Conservation (phyloP, 64 coral and sea anemone species). For the Hydrozoanthus tunicans region DNA sequence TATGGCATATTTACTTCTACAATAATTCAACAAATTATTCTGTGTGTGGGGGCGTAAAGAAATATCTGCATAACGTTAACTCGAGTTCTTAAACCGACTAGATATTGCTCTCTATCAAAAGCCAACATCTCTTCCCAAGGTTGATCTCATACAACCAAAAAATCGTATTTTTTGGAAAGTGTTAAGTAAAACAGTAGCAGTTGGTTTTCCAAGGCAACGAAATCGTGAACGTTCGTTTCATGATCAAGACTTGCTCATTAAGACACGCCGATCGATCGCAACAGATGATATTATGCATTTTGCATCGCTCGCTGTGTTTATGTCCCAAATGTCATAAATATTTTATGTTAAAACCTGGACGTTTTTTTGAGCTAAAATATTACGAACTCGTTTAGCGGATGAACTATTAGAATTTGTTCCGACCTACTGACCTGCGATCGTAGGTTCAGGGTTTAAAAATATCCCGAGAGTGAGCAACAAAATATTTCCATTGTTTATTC, state of each 20-base stretch:
- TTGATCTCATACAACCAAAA: not conserved
- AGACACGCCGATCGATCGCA: slow-evolving; percentile 35
- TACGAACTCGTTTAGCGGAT: slow-evolving; percentile 12
- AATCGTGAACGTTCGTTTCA: not conserved
- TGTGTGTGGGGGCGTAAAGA: slow-evolving; percentile 13
- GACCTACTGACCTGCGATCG: not conserved
- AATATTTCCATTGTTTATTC: not conserved
- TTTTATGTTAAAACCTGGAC: slow-evolving; percentile 83
- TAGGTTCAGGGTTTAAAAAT: not conserved
- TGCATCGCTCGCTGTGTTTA: slow-evolving; percentile 78
- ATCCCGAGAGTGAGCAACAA: not conserved
- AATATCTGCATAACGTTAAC: slow-evolving; percentile 27
- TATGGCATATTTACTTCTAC: slow-evolving; percentile 22
- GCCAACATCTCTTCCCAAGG: slow-evolving; percentile 12
- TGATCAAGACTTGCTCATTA: not conserved
- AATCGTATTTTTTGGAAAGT: not conserved
- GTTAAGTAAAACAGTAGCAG: not conserved
- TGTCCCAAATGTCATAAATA: slow-evolving; percentile 92
- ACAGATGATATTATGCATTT: slow-evolving; percentile 70
- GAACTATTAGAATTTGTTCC: not conserved
- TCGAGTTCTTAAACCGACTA: slow-evolving; percentile 42
- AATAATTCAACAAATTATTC: slow-evolving; percentile 21
- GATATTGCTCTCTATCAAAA: slow-evolving; percentile 50
- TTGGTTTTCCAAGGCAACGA: not conserved
- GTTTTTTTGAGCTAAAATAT: slow-evolving; percentile 55